Base-by-base conservation (phyloP, 2,113 vertebrate genomes). In the Gallinago paraguaiae region DNA sequence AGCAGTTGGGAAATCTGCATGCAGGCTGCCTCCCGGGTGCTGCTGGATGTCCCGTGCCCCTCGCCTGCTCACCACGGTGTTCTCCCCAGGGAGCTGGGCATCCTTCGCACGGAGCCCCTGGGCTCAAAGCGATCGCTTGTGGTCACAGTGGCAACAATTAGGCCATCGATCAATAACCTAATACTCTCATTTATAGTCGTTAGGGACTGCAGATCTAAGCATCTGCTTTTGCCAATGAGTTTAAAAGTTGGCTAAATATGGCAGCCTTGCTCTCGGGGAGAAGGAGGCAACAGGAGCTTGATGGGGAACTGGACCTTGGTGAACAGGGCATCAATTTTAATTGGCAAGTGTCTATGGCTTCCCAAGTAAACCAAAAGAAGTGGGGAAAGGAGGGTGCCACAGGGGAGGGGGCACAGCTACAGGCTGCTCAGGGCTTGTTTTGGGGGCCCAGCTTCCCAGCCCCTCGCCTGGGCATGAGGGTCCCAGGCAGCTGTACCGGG, bases 141-240 rank as follows among this genome's bases (percentile, higher is more conserved):
- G 94, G 92, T 83, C 77, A 28, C 30, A 50, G 91, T 94, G 89
- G 80, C 92, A 95, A 90, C 92, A 91, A 96, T 97, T 97, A 97
- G 90, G 82, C 86, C 91, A 91, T 88, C 90, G 79, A 92, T 97
- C 96, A 91, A 96, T 96, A 84, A 90, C 88, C 75, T 92, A 96
- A 97, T 97, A 79, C 87, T 95, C 93, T 78, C 92, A 93, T 91
- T 95, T 95, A 90, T 93, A 92, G 93, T 93, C 96, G 91, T 97
- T 96, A 96, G 88, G 96, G 91, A 94, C 78, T 82, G 79, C 10
- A 0, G 88, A 64, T 92, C 81, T 81, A 72, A 95, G 92, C 95
- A 94, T 94, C 88, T 92, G 96, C 90, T 94, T 39, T 75, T 83
- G 84, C 88, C 95, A 96, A 96, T 94, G 86, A 91, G 88, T 95